A percentile compares a stretch with the other conserved stretches of the same genome.
phyloP scores from a whole-genome alignment of 2,888 invertebrate species.

The Cryptosula pallasiana region DNA sequence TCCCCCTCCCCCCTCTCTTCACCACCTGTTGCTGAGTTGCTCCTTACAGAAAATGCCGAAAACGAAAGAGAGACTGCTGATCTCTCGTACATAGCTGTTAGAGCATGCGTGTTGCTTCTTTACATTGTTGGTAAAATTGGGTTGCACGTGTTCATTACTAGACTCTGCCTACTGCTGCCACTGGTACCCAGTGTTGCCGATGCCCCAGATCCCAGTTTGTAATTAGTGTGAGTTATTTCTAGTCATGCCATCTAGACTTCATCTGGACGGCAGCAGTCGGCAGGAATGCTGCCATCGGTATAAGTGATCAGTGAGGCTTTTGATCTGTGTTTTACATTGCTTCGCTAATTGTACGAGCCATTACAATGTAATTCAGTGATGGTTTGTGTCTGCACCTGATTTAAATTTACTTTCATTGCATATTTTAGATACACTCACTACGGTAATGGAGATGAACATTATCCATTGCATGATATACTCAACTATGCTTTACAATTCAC shows the following conservation, averaged over 20 bases:
- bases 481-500: neutral
- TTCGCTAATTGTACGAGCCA: too few species aligned
- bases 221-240: neutral
- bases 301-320: too few species aligned
- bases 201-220: neutral
- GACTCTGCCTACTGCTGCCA: neutral
- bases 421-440: conserved; percentile 13
- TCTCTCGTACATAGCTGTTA: too few species aligned
- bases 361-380: neutral
- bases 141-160: neutral
- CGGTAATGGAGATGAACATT: neutral
- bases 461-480: conserved; percentile 11
- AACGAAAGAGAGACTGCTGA: too few species aligned
- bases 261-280: conserved; percentile 1
- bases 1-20: neutral
- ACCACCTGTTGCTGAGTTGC: too few species aligned
- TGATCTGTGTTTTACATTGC: too few species aligned
- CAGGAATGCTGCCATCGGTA: too few species aligned
- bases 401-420: neutral
- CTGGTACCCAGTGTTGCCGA: too few species aligned
- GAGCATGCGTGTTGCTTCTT: too few species aligned
- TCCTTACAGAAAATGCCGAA: too few species aligned
- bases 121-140: too few species aligned
- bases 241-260: neutral
- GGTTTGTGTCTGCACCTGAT: neutral